Percentiles rank a stretch among this genome's conserved stretches.
Evolutionary conservation across 2,888 invertebrate species (phyloP).

Genomic region (Amblyteles armatorius): DNA sequence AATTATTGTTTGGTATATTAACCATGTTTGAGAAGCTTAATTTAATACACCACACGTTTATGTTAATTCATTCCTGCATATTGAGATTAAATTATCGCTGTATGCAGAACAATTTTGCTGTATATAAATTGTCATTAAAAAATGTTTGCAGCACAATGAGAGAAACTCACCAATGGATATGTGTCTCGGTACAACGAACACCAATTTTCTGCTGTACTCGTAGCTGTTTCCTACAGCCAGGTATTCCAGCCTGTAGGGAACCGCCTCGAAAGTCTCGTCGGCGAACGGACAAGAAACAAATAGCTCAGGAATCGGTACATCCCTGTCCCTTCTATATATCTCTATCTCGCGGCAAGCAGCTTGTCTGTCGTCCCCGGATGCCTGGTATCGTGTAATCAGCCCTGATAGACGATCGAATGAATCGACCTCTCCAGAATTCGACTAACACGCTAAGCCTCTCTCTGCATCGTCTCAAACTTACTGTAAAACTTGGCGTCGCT

Average conservation of each 20-base stretch:
- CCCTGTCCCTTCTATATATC: slow-evolving; percentile 69
- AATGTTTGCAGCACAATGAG: background rate
- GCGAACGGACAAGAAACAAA: slow-evolving; percentile 79
- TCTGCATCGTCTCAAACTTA: slow-evolving; percentile 66
- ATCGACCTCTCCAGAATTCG: background rate
- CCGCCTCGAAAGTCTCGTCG: slow-evolving; percentile 73
- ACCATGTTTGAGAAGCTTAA: too few species aligned
- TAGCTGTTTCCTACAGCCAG: slow-evolving; percentile 71
- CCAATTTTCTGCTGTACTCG: slow-evolving; percentile 78
- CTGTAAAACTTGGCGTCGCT: slow-evolving; percentile 76
- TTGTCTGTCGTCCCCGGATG: slow-evolving; percentile 69
- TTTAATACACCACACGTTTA: too few species aligned
- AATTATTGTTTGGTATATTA: too few species aligned
- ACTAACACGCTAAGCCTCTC: background rate
- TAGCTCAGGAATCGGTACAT: slow-evolving; percentile 69
- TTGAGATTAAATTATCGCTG: too few species aligned
- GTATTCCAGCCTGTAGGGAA: slow-evolving; percentile 77
- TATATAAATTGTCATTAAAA: background rate
- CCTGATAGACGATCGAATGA: slow-evolving; percentile 66
- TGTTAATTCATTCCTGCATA: too few species aligned
- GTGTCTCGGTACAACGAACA: slow-evolving; percentile 79
- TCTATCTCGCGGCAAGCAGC: slow-evolving; percentile 76
- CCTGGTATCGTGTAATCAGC: slow-evolving; percentile 78
- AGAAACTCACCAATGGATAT: slow-evolving; percentile 75
- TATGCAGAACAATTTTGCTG: too few species aligned